Conservation (phyloP, 2,113 vertebrate genomes). For the Rostratula benghalensis region DNA sequence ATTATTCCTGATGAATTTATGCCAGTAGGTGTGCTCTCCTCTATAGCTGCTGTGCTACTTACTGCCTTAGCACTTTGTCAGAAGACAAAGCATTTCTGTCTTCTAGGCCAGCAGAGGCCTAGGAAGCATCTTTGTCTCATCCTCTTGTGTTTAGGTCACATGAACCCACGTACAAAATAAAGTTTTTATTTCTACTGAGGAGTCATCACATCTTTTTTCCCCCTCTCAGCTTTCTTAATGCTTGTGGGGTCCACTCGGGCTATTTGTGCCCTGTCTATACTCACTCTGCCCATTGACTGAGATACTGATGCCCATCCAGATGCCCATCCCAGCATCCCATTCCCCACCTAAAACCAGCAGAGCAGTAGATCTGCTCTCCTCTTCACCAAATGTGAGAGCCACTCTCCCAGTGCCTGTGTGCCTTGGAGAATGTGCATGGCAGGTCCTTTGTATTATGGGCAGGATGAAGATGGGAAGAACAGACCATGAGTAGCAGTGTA, state of each 20-base stretch:
- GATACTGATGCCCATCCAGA: background rate
- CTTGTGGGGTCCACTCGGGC: background rate
- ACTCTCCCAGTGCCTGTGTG: background rate
- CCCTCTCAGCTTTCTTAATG: background rate
- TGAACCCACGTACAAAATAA: background rate
- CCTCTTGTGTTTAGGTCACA: background rate
- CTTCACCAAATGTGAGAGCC: background rate
- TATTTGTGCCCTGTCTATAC: background rate
- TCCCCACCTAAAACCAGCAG: background rate
- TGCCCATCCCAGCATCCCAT: background rate
- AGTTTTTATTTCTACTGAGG: background rate
- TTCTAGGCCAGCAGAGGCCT: background rate
- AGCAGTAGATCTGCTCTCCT: background rate
- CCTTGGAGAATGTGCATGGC: fast-evolving
- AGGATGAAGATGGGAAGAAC: background rate
- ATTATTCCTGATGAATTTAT: background rate
- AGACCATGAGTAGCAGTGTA: background rate
- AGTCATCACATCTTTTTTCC: background rate
- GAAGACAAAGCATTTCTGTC: background rate
- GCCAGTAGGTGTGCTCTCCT: background rate
- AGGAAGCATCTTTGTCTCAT: background rate
- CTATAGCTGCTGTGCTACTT: background rate
- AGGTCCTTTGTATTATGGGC: fast-evolving
- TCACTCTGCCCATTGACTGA: background rate
- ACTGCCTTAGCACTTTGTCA: background rate